A percentile compares a stretch with the other conserved stretches of the same genome.
Evolutionary conservation across 1,140 invertebrate species (phyloP).

Genomic region (Nasonia giraulti): DNA sequence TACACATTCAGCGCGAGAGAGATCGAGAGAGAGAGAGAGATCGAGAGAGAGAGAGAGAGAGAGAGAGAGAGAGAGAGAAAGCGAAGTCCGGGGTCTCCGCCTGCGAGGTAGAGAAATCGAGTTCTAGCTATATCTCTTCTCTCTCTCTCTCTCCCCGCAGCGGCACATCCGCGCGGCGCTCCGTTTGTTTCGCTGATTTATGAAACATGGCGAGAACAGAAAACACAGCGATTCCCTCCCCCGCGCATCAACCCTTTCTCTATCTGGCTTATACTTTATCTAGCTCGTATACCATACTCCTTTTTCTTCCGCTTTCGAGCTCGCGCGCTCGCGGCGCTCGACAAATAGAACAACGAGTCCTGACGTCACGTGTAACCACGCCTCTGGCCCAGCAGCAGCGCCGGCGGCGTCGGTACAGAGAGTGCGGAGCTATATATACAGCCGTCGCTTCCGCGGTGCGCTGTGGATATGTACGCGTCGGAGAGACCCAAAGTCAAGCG

Average conservation of each 20-base stretch:
- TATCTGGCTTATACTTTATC: slow-evolving; percentile 30
- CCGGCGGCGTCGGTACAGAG: not conserved
- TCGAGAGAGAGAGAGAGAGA: slow-evolving; percentile 8
- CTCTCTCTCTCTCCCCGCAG: slow-evolving; percentile 7
- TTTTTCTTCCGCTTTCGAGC: slow-evolving; percentile 38
- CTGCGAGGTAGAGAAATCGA: slow-evolving; percentile 54
- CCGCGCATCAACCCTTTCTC: slow-evolving; percentile 47
- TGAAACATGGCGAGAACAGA: slow-evolving; percentile 70
- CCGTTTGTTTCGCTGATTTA: slow-evolving; percentile 73
- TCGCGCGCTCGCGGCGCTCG: slow-evolving; percentile 41
- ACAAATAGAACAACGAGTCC: slow-evolving; percentile 65
- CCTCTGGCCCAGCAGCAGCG: slow-evolving; percentile 49
- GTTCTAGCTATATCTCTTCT: slow-evolving; percentile 46
- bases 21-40: slow-evolving; percentile 6
- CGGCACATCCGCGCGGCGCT: slow-evolving; percentile 47
- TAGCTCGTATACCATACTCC: slow-evolving; percentile 9
- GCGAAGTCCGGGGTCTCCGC: slow-evolving; percentile 14
- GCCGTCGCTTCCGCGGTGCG: no score
- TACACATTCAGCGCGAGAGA: slow-evolving; percentile 62
- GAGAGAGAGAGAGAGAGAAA: slow-evolving; percentile 20
- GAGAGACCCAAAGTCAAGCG: not conserved
- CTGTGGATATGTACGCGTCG: not conserved
- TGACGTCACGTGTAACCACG: slow-evolving; percentile 70
- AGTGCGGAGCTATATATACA: no score
- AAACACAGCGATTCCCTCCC: slow-evolving; percentile 63